Evolutionary conservation across 1,140 invertebrate genomes (phyloP).

Genomic region (Dinothrombium tinctorium): DNA sequence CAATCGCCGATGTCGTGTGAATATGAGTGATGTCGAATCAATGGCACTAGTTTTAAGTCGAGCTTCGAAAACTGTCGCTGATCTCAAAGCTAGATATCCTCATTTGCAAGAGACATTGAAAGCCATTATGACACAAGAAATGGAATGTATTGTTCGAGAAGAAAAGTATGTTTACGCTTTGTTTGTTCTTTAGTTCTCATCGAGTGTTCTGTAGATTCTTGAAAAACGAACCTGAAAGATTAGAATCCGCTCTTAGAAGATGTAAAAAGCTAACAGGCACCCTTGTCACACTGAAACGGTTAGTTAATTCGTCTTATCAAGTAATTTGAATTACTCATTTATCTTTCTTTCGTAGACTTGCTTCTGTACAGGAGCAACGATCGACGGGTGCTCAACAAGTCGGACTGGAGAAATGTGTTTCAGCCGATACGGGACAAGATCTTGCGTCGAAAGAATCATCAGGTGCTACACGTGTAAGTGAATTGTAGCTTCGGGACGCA

Average conservation of each 20-base stretch:
- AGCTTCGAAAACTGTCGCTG: conserved; percentile 76
- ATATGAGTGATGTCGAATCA: conserved; percentile 85
- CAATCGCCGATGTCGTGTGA: conserved; percentile 74
- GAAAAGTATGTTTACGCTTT: conserved; percentile 40
- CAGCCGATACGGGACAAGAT: conserved; percentile 11
- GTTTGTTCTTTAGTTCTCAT: conserved; percentile 2
- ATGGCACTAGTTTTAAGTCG: conserved; percentile 75
- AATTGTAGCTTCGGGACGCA: background rate
- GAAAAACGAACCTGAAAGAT: conserved; percentile 73
- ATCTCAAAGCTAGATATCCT: conserved; percentile 74
- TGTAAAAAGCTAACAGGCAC: conserved; percentile 92
- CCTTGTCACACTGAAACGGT: conserved; percentile 87
- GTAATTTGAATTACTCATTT: background rate
- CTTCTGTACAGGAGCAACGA: conserved; percentile 78
- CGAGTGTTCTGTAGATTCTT: conserved; percentile 35
- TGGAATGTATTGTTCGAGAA: conserved; percentile 76
- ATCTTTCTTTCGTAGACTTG: conserved; percentile 36
- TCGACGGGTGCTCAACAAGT: conserved; percentile 15
- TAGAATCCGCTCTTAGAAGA: conserved; percentile 64
- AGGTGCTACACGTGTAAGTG: background rate
- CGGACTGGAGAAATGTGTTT: conserved; percentile 17
- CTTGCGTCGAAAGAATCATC: background rate
- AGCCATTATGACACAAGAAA: conserved; percentile 58
- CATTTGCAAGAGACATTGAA: conserved; percentile 68
- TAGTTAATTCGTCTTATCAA: conserved; percentile 14